phyloP scores from a whole-genome alignment of 2,888 invertebrate genomes.

The Torymus aiolomorphi region DNA sequence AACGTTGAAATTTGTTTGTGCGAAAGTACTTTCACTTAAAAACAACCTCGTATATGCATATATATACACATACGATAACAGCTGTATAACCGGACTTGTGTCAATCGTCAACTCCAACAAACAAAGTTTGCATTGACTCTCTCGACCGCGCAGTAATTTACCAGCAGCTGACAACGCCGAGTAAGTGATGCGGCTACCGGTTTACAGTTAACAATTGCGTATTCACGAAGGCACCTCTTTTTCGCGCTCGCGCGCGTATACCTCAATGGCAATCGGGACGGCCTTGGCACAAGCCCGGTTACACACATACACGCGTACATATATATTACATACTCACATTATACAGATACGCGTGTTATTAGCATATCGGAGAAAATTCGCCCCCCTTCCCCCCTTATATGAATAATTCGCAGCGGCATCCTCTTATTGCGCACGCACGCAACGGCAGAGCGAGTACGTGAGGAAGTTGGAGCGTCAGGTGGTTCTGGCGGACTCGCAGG shows the following conservation, averaged over 20 bases:
- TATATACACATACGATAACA: too few relatives aligned
- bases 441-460: constrained; percentile 66
- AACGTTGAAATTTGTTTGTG: too few relatives aligned
- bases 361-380: too few relatives aligned
- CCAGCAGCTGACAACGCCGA: background rate
- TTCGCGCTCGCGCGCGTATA: too few relatives aligned
- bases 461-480: constrained; percentile 80
- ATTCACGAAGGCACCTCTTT: constrained; percentile 5
- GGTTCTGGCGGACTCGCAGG: constrained; percentile 81
- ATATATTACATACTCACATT: background rate
- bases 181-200: background rate
- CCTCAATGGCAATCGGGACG: background rate
- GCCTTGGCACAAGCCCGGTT: background rate
- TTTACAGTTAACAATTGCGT: constrained; percentile 22
- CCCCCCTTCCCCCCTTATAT: too few relatives aligned
- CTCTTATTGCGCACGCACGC: background rate
- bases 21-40: too few relatives aligned
- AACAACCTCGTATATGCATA: too few relatives aligned
- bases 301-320: background rate
- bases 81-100: too few relatives aligned
- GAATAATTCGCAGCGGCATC: background rate
- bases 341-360: background rate
- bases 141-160: constrained; percentile 17
- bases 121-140: background rate
- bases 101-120: background rate